Conservation (phyloP, 2,113 vertebrate species). For the Ceyx melanurus region DNA sequence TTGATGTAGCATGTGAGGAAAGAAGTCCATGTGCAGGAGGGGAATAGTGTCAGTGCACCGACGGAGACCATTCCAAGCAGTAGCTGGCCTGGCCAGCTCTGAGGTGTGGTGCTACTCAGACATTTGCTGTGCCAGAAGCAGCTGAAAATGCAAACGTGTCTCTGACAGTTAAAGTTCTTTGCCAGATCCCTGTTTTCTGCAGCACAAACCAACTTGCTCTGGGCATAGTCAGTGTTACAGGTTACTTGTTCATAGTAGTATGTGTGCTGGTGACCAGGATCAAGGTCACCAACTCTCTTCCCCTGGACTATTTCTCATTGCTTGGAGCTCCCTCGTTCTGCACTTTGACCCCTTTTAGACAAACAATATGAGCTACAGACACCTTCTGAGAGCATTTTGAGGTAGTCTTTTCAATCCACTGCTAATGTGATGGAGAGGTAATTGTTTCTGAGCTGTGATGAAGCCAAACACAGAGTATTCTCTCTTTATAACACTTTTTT, state of each 20-base stretch:
- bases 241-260: background rate
- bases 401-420: background rate
- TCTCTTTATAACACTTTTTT: background rate
- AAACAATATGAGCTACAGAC: background rate
- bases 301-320: background rate
- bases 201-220: background rate
- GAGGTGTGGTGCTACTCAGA: background rate
- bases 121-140: background rate
- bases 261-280: background rate
- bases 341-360: background rate
- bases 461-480: background rate
- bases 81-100: background rate
- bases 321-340: background rate
- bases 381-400: background rate
- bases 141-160: background rate
- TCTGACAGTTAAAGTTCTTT: background rate
- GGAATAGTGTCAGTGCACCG: rapidly evolving
- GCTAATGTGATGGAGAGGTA: rapidly evolving
- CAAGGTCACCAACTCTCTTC: background rate
- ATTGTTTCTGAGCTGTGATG: background rate
- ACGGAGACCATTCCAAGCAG: background rate
- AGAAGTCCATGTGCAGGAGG: rapidly evolving
- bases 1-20: rapidly evolving
- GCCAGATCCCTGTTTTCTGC: background rate
- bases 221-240: background rate